Evolutionary conservation across 2,888 invertebrate species (phyloP).

Genomic region (Oscheius sp.): DNA sequence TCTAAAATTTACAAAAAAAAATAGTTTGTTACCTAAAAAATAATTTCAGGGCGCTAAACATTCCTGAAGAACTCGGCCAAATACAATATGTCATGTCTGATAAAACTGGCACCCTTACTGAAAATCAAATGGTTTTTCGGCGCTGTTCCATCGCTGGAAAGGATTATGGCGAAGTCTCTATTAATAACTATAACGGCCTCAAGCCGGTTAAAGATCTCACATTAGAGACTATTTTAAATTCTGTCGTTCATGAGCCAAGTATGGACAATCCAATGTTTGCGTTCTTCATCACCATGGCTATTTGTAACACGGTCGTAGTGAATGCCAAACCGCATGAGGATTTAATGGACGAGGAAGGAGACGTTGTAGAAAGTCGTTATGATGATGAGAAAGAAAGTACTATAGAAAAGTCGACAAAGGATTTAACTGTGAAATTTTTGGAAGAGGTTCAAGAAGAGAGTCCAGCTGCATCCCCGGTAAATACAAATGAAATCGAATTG

Average conservation of each 20-base stretch:
- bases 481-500: constrained; percentile 38
- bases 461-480: constrained; percentile 7
- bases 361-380: constrained; percentile 43
- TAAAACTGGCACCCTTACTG: constrained; percentile 96
- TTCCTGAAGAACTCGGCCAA: constrained; percentile 95
- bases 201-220: constrained; percentile 27
- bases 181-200: background rate
- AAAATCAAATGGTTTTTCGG: constrained; percentile 93
- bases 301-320: constrained; percentile 91
- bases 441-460: constrained; percentile 35
- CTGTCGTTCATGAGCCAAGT: constrained; percentile 28
- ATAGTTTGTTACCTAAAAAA: no score
- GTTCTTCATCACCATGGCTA: constrained; percentile 88
- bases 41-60: constrained; percentile 77
- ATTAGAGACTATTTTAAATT: constrained; percentile 30
- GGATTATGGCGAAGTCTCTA: constrained; percentile 77
- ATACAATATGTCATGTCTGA: constrained; percentile 94
- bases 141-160: constrained; percentile 87
- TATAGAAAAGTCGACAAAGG: background rate
- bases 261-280: constrained; percentile 48
- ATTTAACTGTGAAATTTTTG: constrained; percentile 26
- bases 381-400: constrained; percentile 36
- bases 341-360: constrained; percentile 56
- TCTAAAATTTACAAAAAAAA: background rate
- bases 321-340: constrained; percentile 82